Conservation (phyloP, 2,113 vertebrate genomes). For the Panurus biarmicus region DNA sequence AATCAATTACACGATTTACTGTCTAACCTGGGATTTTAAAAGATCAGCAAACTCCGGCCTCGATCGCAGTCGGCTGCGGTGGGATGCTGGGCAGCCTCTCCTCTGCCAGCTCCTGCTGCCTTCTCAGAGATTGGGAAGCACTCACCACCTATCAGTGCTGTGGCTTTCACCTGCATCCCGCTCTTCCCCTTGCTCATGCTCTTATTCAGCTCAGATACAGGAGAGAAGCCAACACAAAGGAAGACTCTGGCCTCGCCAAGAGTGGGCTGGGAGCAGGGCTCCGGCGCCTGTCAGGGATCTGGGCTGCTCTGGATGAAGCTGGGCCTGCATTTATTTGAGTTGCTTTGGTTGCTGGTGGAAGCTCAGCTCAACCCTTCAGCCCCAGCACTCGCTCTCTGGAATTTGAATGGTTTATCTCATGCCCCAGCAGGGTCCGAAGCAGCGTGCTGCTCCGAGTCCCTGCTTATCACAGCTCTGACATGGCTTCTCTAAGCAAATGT, state of each 20-base stretch:
- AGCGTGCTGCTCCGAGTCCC: slow-evolving; percentile 41
- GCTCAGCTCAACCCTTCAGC: background rate
- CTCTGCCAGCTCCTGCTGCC: rapidly evolving
- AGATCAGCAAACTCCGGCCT: background rate
- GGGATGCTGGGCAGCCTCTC: background rate
- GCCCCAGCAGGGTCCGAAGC: slow-evolving; percentile 60
- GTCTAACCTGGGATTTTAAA: background rate
- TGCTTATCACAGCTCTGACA: slow-evolving; percentile 72
- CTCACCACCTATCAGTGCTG: background rate
- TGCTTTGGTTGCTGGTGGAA: background rate
- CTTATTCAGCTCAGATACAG: background rate
- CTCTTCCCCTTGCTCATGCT: background rate
- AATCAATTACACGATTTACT: background rate
- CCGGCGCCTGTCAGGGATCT: rapidly evolving
- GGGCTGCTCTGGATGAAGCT: background rate
- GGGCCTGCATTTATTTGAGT: background rate
- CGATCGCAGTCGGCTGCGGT: rapidly evolving
- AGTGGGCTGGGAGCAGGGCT: background rate
- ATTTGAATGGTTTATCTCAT: slow-evolving; percentile 82
- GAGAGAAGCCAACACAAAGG: background rate
- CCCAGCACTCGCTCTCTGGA: slow-evolving; percentile 43
- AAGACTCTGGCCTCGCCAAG: background rate
- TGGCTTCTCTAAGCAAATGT: slow-evolving; percentile 82
- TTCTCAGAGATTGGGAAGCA: rapidly evolving
- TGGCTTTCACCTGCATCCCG: background rate